Percentiles rank a stretch among this genome's conserved stretches.
phyloP scores from a whole-genome alignment of 1,140 invertebrate species.

The Drosophila tsacasi region DNA sequence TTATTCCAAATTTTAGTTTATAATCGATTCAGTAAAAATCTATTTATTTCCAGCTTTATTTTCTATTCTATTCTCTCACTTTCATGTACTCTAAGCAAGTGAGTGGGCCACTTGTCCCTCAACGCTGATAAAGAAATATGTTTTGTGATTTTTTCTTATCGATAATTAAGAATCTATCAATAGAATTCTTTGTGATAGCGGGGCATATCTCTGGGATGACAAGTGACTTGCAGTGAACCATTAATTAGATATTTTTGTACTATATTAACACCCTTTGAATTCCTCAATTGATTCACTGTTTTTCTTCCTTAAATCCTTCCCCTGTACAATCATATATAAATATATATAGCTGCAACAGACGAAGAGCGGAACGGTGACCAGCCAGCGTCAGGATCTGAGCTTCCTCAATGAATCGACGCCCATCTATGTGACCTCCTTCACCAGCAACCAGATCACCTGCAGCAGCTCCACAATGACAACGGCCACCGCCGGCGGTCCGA shows the following conservation, averaged over 20 bases:
- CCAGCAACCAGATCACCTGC: slow-evolving; percentile 87
- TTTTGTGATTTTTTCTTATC: slow-evolving; percentile 9
- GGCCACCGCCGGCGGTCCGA: slow-evolving; percentile 84
- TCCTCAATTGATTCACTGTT: slow-evolving; percentile 5
- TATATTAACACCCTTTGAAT: neutral
- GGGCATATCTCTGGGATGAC: neutral
- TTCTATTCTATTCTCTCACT: neutral
- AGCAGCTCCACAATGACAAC: slow-evolving; percentile 87
- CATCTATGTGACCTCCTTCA: slow-evolving; percentile 92
- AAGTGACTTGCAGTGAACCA: neutral
- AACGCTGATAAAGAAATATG: slow-evolving; percentile 1
- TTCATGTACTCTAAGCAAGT: neutral
- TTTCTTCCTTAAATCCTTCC: neutral
- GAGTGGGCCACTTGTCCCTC: neutral
- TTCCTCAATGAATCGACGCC: slow-evolving; percentile 86
- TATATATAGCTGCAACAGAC: slow-evolving; percentile 74
- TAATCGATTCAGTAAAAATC: too few relatives aligned
- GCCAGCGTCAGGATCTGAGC: slow-evolving; percentile 87
- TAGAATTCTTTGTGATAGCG: neutral
- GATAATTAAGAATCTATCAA: neutral
- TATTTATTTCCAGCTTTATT: neutral
- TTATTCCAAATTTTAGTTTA: too few relatives aligned
- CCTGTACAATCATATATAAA: neutral
- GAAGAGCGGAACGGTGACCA: slow-evolving; percentile 85
- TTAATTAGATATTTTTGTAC: neutral